Evolutionary conservation across 2,888 invertebrate genomes (phyloP).

Genomic region (Caradrina kadenii): DNA sequence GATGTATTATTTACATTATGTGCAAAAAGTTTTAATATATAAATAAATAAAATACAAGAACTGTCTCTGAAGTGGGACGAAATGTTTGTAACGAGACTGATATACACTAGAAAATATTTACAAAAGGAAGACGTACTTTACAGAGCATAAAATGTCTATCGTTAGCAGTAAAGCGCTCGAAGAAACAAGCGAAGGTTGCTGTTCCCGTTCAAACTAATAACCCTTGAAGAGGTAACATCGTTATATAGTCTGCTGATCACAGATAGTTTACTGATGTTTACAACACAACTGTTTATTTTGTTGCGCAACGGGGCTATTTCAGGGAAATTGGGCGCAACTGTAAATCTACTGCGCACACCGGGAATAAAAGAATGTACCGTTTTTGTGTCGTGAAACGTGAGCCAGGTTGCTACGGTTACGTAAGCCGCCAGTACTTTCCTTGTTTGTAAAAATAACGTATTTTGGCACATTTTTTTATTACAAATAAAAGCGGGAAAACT

Average conservation of each 20-base stretch:
- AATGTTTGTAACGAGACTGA: too few species aligned
- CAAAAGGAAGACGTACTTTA: conserved; percentile 12
- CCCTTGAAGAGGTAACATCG: conserved; percentile 32
- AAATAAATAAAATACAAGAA: too few species aligned
- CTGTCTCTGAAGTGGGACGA: too few species aligned
- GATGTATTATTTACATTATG: too few species aligned
- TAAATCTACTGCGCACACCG: conserved; percentile 45
- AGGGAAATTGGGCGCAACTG: conserved; percentile 58
- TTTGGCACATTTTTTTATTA: neutral
- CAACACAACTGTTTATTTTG: conserved; percentile 54
- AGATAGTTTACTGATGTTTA: conserved; percentile 46
- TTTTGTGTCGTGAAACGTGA: conserved; percentile 45
- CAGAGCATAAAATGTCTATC: conserved; percentile 8
- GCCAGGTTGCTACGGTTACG: conserved; percentile 31
- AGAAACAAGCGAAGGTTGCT: conserved; percentile 41
- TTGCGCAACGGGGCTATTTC: conserved; percentile 59
- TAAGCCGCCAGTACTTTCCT: conserved; percentile 11
- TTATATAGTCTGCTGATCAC: conserved; percentile 24
- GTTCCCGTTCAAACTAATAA: conserved; percentile 37
- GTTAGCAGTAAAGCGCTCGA: conserved; percentile 7
- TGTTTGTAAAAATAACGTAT: conserved; percentile 26
- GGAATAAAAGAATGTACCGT: conserved; percentile 49
- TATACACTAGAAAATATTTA: neutral
- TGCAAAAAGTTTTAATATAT: too few species aligned
- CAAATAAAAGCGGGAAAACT: too few species aligned